Conservation (phyloP, 2,797 vertebrate species). For the Falco novaeseelandiae region DNA sequence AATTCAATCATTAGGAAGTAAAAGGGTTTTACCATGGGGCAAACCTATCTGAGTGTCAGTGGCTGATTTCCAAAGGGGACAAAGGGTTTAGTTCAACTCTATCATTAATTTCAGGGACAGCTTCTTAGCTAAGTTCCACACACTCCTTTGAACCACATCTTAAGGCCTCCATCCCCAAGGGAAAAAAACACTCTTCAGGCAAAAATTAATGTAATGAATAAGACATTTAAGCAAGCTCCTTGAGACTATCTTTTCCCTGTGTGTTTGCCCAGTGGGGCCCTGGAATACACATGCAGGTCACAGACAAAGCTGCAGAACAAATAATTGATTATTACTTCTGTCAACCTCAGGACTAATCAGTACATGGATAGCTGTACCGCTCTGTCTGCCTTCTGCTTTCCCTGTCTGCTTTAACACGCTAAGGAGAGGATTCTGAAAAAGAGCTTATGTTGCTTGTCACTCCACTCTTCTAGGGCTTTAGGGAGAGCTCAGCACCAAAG, state of each 20-base stretch:
- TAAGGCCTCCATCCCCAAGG: not conserved
- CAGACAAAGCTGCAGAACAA: slow-evolving; percentile 10
- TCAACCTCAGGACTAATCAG: not conserved
- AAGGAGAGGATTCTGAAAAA: slow-evolving; percentile 9
- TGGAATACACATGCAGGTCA: not conserved
- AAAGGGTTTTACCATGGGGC: not conserved
- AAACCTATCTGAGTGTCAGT: not conserved
- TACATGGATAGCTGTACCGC: not conserved
- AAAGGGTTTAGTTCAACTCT: not conserved
- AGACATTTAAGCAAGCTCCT: slow-evolving; percentile 20
- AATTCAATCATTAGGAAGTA: not conserved
- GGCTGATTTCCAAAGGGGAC: not conserved
- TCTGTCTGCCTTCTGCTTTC: not conserved
- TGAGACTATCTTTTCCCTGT: not conserved
- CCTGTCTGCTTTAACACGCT: not conserved
- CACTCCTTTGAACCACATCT: slow-evolving; percentile 12
- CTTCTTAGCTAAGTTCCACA: slow-evolving; percentile 1
- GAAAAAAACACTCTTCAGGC: not conserved
- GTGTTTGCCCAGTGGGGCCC: not conserved
- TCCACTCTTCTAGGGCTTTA: not conserved
- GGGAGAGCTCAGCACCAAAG: not conserved
- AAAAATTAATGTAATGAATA: slow-evolving; percentile 58
- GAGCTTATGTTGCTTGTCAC: slow-evolving; percentile 3
- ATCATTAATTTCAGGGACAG: not conserved
- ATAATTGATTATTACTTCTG: slow-evolving; percentile 8